These are phyloP conservation scores for Pantherophis guttatus DNA, from an alignment of 2,113 vertebrate species.

Conservation along the genomic window DNA sequence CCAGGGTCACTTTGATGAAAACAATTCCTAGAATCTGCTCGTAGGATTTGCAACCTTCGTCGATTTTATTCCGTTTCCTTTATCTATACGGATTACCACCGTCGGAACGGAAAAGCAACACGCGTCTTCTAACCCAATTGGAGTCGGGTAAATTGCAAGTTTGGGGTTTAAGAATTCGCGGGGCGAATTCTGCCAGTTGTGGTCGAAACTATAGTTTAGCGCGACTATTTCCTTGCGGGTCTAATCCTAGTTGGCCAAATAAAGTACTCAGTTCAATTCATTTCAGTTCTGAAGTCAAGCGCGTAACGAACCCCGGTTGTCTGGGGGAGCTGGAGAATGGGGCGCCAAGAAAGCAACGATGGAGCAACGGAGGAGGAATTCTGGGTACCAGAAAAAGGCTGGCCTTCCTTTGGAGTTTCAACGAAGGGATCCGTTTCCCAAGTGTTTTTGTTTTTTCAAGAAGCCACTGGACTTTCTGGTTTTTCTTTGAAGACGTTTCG, in stretches of 20 bases:
- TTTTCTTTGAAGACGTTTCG: no score
- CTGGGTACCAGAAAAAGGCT: no score
- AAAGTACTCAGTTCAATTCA: no score
- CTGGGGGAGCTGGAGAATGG: background rate
- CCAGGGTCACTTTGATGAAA: no score
- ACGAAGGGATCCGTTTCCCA: background rate
- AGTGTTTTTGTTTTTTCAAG: no score
- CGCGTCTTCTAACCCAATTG: background rate
- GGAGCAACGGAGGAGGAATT: background rate
- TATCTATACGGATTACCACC: background rate
- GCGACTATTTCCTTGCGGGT: background rate
- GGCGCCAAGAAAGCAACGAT: background rate
- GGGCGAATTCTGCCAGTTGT: background rate
- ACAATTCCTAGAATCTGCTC: background rate
- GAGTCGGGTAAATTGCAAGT: background rate
- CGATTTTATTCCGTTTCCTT: background rate
- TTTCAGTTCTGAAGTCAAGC: background rate
- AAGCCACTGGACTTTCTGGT: no score
- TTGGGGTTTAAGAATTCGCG: background rate
- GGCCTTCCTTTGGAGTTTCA: background rate
- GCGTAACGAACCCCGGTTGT: background rate
- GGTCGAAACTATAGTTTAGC: background rate
- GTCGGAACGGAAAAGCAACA: background rate
- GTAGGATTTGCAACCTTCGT: background rate
- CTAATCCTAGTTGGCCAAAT: background rate